phyloP scores from a whole-genome alignment of 2,113 vertebrate genomes.

The Stigmatopora nigra region DNA sequence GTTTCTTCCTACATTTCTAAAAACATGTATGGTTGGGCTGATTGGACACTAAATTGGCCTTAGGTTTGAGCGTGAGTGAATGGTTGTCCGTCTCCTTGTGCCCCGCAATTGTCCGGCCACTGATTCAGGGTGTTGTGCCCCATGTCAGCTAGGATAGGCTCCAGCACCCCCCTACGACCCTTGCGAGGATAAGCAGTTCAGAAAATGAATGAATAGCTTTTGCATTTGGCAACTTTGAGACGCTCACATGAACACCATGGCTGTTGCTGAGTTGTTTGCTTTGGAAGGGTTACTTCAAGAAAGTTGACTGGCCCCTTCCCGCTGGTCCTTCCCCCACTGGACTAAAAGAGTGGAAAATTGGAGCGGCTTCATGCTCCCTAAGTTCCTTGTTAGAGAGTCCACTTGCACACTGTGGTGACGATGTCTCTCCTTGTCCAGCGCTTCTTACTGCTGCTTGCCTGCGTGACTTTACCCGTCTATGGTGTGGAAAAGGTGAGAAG shows the following conservation, averaged over 20 bases:
- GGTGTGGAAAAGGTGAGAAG: conserved; percentile 68
- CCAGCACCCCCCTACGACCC: too few species aligned
- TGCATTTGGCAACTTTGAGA: neutral
- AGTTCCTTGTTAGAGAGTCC: conserved; percentile 4
- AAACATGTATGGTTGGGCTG: too few species aligned
- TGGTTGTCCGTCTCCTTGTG: too few species aligned
- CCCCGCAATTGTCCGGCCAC: too few species aligned
- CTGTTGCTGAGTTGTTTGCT: neutral
- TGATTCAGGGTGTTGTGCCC: too few species aligned
- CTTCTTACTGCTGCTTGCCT: conserved; percentile 60
- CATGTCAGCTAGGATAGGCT: too few species aligned
- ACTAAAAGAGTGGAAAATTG: conserved; percentile 16
- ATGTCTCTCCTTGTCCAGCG: conserved; percentile 51
- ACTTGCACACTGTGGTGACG: neutral
- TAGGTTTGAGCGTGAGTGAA: too few species aligned
- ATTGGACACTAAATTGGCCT: too few species aligned
- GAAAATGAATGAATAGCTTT: neutral
- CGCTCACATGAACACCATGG: neutral
- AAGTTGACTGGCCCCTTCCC: conserved; percentile 30
- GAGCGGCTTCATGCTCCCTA: conserved; percentile 14
- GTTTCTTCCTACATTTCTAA: too few species aligned
- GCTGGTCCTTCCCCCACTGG: conserved; percentile 47
- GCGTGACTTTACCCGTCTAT: conserved; percentile 55
- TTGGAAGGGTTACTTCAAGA: neutral
- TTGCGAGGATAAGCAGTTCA: too few species aligned